Evolutionary conservation across 1,140 invertebrate genomes (phyloP), one percentile per base, ranked within the genome.

Genomic region (Lepeophtheirus salmonis): DNA sequence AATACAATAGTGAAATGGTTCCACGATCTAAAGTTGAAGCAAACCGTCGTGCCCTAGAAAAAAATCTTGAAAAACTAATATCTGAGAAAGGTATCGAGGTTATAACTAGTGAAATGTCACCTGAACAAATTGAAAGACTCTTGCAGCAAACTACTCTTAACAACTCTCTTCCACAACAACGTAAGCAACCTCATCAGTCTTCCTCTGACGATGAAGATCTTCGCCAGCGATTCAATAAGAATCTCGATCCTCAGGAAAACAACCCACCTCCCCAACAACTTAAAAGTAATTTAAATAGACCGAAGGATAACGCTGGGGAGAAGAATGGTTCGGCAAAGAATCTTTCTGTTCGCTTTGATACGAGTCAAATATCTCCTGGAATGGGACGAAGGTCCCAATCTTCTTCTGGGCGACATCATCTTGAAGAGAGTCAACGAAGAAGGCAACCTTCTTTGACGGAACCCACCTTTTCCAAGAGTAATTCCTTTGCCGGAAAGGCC

Each of bases 61-160:
- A 77, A 61, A 79, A 80, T 65, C 70, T 79, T 23, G 77, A 79
- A 64, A 70, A 75, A 63, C 67, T 79, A 13, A 66, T 77, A 17
- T 62, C 66, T 23, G 68, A 70, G 56, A 65, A 67, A 71, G 78
- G 56, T 68, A 71, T 65, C 64, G 69, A 56, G 66, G 65, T 64
- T 61, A 67, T 63, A 3, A 62, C 64, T 12, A 63, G 56, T 4
- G 53, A 64, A 20, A 60, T 61, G 50, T 21, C 63, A n/a, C 58
- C 65, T 20, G 58, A 57, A 18, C 55, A 63, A 16, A 54, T 65
- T 63, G 72, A 71, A 64, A 76, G 77, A 62, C 67, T 79, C 50
- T 71, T 79, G 65, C 74, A 75, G 56, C 52, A 61, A 14, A 62
- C 63, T 4, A 59, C 30, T 41, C n/a, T 41, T 41, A 6, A 41